A percentile compares a stretch with the other conserved stretches of the same genome.
These are phyloP conservation scores for Prosopocoilus inquinatus DNA, from an alignment of 2,888 invertebrate species.

Conservation along the genomic window DNA sequence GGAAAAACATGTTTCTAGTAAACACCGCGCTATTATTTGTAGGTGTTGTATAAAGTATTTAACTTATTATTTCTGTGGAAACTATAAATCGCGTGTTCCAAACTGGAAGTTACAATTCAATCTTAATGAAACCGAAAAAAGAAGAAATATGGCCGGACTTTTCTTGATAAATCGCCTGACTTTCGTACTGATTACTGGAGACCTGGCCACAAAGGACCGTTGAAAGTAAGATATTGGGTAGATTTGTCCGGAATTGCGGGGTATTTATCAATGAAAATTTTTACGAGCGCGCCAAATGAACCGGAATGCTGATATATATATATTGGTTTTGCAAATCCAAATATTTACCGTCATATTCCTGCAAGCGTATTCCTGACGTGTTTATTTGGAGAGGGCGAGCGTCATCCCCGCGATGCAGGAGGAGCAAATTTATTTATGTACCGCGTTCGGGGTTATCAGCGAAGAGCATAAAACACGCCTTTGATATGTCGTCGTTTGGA, in stretches of 20 bases:
- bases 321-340: constrained; percentile 4
- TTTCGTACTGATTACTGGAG: constrained; percentile 47
- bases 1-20: too few relatives aligned
- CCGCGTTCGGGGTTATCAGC: not conserved
- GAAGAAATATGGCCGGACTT: constrained; percentile 41
- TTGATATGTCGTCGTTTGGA: not conserved
- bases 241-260: constrained; percentile 43
- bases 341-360: not conserved
- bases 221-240: constrained; percentile 47
- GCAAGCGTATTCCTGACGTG: not conserved
- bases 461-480: not conserved
- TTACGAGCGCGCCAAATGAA: constrained; percentile 14
- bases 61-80: not conserved
- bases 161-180: constrained; percentile 45
- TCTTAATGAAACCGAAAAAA: constrained; percentile 40
- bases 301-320: constrained; percentile 6
- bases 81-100: not conserved
- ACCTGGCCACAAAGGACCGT: constrained; percentile 60
- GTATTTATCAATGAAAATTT: constrained; percentile 43
- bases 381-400: not conserved
- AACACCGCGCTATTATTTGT: not conserved
- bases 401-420: too few relatives aligned
- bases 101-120: constrained; percentile 13
- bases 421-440: not conserved
- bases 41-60: not conserved